A percentile compares a stretch with the other conserved stretches of the same genome.
phyloP scores from a whole-genome alignment of 2,113 vertebrate genomes.

The Girardinichthys multiradiatus region DNA sequence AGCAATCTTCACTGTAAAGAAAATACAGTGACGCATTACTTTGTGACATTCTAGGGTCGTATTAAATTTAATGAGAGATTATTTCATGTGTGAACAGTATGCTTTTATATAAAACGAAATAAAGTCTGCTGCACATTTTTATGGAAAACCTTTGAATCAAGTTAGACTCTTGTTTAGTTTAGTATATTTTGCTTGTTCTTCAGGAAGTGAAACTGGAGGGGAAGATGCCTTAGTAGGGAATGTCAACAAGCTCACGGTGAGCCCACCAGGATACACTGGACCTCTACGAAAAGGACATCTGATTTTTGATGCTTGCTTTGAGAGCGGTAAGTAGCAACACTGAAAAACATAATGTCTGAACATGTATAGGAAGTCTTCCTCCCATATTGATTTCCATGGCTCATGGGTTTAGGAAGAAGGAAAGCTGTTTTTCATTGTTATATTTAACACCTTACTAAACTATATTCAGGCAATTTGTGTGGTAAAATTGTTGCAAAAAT shows the following conservation, averaged over 20 bases:
- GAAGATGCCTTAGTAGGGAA: constrained; percentile 94
- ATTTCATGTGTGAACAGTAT: too few relatives aligned
- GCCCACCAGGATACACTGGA: constrained; percentile 87
- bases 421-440: too few relatives aligned
- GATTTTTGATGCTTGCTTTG: constrained; percentile 96
- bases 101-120: too few relatives aligned
- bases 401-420: neutral
- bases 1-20: too few relatives aligned
- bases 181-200: constrained; percentile 17
- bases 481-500: neutral
- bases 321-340: constrained; percentile 89
- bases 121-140: neutral
- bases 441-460: neutral
- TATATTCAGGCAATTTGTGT: neutral
- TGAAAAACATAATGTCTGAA: neutral
- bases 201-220: constrained; percentile 85
- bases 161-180: neutral
- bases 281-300: constrained; percentile 90
- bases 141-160: neutral
- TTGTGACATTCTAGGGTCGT: neutral
- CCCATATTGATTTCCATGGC: neutral
- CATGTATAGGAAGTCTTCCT: neutral
- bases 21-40: neutral
- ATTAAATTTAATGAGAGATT: too few relatives aligned
- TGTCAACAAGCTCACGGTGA: constrained; percentile 88